Evolutionary conservation across 1,140 invertebrate genomes (phyloP).

Genomic region (Geopemphigus sp.): DNA sequence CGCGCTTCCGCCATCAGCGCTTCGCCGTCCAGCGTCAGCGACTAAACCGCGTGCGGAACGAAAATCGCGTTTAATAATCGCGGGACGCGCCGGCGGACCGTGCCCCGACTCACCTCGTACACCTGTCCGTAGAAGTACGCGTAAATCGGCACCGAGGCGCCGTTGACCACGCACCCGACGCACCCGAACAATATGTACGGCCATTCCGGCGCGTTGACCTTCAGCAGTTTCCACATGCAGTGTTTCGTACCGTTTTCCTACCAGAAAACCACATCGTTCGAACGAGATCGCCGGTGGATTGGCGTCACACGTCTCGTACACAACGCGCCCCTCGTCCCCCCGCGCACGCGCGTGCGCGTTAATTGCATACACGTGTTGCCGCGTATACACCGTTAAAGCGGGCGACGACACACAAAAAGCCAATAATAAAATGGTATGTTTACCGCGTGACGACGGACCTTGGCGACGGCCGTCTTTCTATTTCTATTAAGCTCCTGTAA

Average conservation of each 20-base stretch:
- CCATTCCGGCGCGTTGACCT: constrained; percentile 73
- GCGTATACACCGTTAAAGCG: no score
- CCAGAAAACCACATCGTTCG: no score
- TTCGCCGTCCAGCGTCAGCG: constrained; percentile 20
- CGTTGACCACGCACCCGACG: constrained; percentile 67
- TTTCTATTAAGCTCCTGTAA: background rate
- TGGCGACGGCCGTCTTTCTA: background rate
- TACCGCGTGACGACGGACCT: background rate
- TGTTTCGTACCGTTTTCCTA: constrained; percentile 50
- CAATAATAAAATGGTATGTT: constrained; percentile 1
- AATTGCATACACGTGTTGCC: no score
- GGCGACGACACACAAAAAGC: background rate
- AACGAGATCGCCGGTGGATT: no score
- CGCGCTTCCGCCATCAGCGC: background rate
- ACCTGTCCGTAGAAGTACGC: constrained; percentile 80
- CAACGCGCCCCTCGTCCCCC: no score
- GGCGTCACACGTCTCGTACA: no score
- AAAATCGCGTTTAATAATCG: no score
- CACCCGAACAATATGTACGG: constrained; percentile 65
- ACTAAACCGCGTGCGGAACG: constrained; percentile 2
- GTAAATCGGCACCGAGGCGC: constrained; percentile 72
- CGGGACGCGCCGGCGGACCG: no score
- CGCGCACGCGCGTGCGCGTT: no score
- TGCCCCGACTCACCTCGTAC: constrained; percentile 68
- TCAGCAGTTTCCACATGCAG: constrained; percentile 59